Evolutionary conservation across 1,140 invertebrate genomes (phyloP).

Genomic region (Meloidogyne chitwoodi): DNA sequence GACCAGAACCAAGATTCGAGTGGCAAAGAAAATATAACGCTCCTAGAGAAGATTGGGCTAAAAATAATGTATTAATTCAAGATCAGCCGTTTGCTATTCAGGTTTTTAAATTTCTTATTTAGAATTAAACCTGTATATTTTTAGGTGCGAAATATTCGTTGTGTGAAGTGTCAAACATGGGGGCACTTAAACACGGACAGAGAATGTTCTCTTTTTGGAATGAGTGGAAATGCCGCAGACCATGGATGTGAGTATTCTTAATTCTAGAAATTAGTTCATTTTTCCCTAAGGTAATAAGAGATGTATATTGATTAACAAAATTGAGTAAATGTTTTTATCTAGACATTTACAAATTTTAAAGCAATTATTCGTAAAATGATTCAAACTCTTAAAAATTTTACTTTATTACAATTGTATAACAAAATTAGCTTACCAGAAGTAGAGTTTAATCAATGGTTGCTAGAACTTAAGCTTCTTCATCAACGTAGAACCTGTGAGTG

Average conservation of each 20-base stretch:
- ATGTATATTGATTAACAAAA: too few relatives aligned
- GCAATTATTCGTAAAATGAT: too few relatives aligned
- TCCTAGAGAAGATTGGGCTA: constrained; percentile 74
- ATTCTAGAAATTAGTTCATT: too few relatives aligned
- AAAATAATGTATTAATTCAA: constrained; percentile 65
- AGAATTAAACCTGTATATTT: constrained; percentile 42
- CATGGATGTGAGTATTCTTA: constrained; percentile 49
- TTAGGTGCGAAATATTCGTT: constrained; percentile 84
- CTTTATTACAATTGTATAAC: too few relatives aligned
- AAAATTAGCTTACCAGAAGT: too few relatives aligned
- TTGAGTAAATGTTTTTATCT: too few relatives aligned
- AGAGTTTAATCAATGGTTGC: too few relatives aligned
- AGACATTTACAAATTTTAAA: too few relatives aligned
- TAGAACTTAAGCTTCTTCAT: too few relatives aligned
- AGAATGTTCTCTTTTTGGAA: constrained; percentile 56
- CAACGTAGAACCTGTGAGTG: too few relatives aligned
- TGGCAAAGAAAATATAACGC: constrained; percentile 99
- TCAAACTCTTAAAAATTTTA: too few relatives aligned
- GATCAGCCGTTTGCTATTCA: constrained; percentile 98
- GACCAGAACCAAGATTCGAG: constrained; percentile 96
- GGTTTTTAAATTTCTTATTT: constrained; percentile 38
- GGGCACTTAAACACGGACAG: constrained; percentile 97
- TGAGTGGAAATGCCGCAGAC: constrained; percentile 58
- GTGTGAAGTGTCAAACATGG: constrained; percentile 98
- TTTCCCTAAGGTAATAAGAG: too few relatives aligned